A percentile compares a stretch with the other conserved stretches of the same genome.
phyloP scores from a whole-genome alignment of 2,113 vertebrate species.

The Cyphomyrus plagiostoma region DNA sequence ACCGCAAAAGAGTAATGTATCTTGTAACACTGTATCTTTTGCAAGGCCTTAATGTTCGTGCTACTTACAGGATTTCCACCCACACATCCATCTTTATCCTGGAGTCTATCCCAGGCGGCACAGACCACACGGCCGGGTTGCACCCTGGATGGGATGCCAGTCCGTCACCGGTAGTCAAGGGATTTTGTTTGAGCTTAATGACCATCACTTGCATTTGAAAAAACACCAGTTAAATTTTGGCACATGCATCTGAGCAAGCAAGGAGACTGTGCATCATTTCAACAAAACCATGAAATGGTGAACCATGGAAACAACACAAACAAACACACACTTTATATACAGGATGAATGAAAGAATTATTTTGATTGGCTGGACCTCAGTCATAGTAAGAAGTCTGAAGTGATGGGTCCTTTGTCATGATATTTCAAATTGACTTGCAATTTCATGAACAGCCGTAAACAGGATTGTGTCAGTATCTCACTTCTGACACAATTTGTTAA shows the following conservation, averaged over 20 bases:
- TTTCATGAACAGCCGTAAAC: not conserved
- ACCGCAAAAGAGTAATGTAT: not conserved
- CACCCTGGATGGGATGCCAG: not conserved
- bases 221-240: not conserved
- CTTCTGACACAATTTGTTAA: not conserved
- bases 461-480: not conserved
- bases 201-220: not conserved
- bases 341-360: not conserved
- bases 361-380: not conserved
- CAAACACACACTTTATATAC: not conserved
- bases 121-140: too few species aligned
- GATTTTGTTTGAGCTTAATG: not conserved
- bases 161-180: not conserved
- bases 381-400: not conserved
- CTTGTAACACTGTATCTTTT: not conserved
- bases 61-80: not conserved
- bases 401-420: not conserved
- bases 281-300: not conserved
- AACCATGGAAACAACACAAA: not conserved
- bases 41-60: not conserved
- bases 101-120: not conserved
- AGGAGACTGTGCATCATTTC: not conserved
- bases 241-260: not conserved
- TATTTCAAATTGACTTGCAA: not conserved
- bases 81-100: not conserved